Evolutionary conservation across 1,140 invertebrate species (phyloP).

Genomic region (Cotesia glomerata): DNA sequence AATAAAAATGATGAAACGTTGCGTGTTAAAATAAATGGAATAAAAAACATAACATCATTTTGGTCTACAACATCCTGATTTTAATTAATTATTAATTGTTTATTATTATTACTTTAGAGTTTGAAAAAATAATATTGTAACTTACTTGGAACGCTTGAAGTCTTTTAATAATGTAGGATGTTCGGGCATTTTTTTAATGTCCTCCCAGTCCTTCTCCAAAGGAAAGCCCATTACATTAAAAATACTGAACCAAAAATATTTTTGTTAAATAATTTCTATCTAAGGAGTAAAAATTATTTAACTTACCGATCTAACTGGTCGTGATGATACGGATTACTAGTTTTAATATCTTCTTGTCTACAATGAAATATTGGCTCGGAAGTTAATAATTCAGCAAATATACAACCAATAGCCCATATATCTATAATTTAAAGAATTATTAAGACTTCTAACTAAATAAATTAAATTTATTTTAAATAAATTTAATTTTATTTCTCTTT

Average conservation of each 20-base stretch:
- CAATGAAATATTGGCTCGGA: conserved; percentile 99
- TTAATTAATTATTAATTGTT: not conserved
- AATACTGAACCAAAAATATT: conserved; percentile 70
- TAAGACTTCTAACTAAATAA: not conserved
- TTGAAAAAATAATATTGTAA: conserved; percentile 12
- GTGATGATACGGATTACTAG: conserved; percentile 99
- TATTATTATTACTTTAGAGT: no score
- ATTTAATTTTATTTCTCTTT: no score
- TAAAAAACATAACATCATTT: no score
- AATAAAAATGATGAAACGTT: no score
- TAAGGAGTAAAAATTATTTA: not conserved
- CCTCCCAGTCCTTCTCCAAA: conserved; percentile 98
- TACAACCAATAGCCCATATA: conserved; percentile 99
- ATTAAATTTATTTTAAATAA: no score
- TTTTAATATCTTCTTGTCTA: conserved; percentile 99
- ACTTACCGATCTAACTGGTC: conserved; percentile 89
- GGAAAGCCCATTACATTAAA: conserved; percentile 99
- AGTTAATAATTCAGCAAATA: conserved; percentile 96
- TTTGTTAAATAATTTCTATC: not conserved
- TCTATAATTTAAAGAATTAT: conserved; percentile 68
- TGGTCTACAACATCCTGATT: no score
- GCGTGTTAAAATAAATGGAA: no score
- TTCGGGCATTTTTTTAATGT: conserved; percentile 99
- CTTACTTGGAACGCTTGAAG: conserved; percentile 94
- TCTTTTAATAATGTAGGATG: conserved; percentile 95